Evolutionary conservation across 2,113 vertebrate genomes (phyloP).

Genomic region (Cathartes aura): DNA sequence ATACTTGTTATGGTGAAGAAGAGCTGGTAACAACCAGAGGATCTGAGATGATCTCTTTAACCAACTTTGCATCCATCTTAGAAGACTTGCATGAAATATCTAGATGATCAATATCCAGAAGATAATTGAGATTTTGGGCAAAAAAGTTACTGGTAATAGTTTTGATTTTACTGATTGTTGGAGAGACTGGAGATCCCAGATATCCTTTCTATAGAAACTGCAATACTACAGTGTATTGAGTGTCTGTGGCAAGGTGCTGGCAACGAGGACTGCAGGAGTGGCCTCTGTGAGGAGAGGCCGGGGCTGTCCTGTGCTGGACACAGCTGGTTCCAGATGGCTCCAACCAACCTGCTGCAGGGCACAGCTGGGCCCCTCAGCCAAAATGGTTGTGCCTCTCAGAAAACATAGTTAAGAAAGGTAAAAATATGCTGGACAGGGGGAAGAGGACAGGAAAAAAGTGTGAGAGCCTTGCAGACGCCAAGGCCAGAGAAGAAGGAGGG

Average conservation of each 20-base stretch:
- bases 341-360: rapidly evolving
- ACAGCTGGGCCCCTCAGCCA: neutral
- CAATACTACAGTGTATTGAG: neutral
- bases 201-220: neutral
- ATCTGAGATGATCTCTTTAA: neutral
- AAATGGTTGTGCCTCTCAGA: neutral
- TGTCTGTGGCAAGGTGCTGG: neutral
- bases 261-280: neutral
- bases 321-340: neutral
- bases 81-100: neutral
- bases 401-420: neutral
- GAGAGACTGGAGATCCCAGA: neutral
- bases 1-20: neutral
- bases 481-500: neutral
- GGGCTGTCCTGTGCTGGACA: rapidly evolving
- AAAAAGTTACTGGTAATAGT: neutral
- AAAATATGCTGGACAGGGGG: neutral
- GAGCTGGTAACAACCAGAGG: neutral
- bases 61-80: neutral
- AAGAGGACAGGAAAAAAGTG: neutral
- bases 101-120: neutral
- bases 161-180: neutral
- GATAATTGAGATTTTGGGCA: neutral
- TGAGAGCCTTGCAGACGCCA: neutral
- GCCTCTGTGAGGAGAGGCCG: neutral